Base-by-base conservation (phyloP, 2,888 invertebrate genomes). In the Pseudococcus viburni region DNA sequence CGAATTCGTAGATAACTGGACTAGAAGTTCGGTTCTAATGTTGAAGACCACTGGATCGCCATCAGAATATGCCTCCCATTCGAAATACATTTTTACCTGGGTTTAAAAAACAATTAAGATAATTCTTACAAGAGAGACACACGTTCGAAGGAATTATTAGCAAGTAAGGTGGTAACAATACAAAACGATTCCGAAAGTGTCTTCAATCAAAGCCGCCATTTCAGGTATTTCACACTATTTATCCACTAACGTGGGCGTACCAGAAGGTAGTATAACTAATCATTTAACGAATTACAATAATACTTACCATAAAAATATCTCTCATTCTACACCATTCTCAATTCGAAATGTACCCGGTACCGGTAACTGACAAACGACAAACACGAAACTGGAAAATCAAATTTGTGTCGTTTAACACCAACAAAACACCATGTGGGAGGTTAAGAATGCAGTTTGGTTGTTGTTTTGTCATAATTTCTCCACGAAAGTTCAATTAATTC, bases 151-250 rank as follows among this genome's bases (percentile, higher is more conserved):
- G 80, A 83, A 83, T 77, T 39, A 83, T 83, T 42, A 46, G 42
- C 46, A 83, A 46, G 46, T 46, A 83, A 83, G 80, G 33, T 83
- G 80, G 73, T 46, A 46, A 83, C 80, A 46, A 83, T 46, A 46
- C 80, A 46, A 83, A 83, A 83, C 80, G 46, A 83, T 83, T 83
- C 46, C 39, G 19, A 83, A 33, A 83, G 80, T 46, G 17, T 83
- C 80, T 83, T 83, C 80, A 83, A 83, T 83, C 80, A 83, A 83
- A 83, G 80, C 80, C 80, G 80, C 80, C 46, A 83, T 83, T 83
- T 83, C 80, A 46, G 46, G 80, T 83, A 83, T 83, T 83, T 83
- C 80, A 83, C 80, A 83, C 80, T 83, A 83, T 22, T 64, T 83
- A 19, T 83, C 46, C 80, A 22, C 8, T 11, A 83, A 42, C 33